phyloP scores from a whole-genome alignment of 2,888 invertebrate genomes.

The Pristionchus japonicus region DNA sequence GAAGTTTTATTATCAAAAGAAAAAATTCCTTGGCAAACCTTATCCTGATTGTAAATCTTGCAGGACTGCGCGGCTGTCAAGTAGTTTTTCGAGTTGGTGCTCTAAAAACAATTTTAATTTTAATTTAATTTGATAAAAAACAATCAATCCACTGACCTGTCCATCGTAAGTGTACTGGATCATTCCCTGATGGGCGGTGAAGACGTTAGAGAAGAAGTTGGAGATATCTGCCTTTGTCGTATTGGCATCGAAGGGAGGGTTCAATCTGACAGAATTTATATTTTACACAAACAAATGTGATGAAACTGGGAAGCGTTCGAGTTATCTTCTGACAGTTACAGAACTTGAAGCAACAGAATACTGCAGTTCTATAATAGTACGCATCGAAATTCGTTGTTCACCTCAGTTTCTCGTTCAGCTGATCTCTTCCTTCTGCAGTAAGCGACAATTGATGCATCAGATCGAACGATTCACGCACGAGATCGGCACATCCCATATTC shows the following conservation, averaged over 20 bases:
- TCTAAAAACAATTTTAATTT: conserved; percentile 50
- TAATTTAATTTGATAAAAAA: neutral
- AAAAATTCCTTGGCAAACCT: neutral
- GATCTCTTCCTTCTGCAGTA: conserved; percentile 55
- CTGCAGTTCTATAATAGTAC: too few species aligned
- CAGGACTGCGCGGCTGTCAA: conserved; percentile 58
- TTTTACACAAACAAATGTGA: neutral
- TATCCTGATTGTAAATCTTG: conserved; percentile 56
- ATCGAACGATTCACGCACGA: neutral
- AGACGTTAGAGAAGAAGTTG: conserved; percentile 66
- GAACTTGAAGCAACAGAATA: too few species aligned
- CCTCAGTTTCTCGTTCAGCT: conserved; percentile 50
- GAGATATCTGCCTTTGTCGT: conserved; percentile 62
- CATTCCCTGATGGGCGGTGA: conserved; percentile 67
- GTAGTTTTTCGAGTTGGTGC: conserved; percentile 53
- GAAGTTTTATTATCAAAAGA: neutral
- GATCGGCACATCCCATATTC: conserved; percentile 38
- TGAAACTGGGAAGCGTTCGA: too few species aligned
- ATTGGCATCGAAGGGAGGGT: conserved; percentile 57
- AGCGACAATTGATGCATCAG: conserved; percentile 56
- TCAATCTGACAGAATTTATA: conserved; percentile 47
- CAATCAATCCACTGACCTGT: conserved; percentile 51
- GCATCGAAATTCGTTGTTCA: too few species aligned
- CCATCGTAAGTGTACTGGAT: conserved; percentile 71
- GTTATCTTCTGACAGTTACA: too few species aligned